Percentiles rank a stretch among this genome's conserved stretches.
phyloP scores from a whole-genome alignment of 2,113 vertebrate genomes.

The Neogale vison region DNA sequence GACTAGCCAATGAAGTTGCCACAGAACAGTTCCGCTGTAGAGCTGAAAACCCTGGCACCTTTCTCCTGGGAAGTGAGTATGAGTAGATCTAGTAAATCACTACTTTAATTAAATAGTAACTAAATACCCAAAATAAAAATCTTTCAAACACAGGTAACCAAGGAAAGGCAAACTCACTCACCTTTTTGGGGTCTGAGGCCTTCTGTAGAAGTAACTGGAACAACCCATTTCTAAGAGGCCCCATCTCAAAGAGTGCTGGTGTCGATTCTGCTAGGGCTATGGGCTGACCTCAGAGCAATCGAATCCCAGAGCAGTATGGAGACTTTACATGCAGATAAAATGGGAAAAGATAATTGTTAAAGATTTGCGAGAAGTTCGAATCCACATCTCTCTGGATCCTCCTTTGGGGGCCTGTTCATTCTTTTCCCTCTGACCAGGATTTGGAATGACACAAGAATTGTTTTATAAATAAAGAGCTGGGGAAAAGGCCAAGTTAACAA shows the following conservation, averaged over 20 bases:
- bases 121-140: not conserved
- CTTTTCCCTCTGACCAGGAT: not conserved
- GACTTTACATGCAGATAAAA: not conserved
- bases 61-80: not conserved
- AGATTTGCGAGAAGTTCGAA: not conserved
- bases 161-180: not conserved
- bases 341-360: not conserved
- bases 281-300: not conserved
- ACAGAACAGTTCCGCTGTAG: not conserved
- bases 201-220: not conserved
- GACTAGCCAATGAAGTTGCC: not conserved
- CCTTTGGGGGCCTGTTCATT: not conserved
- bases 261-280: not conserved
- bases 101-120: not conserved
- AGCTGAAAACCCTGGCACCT: not conserved
- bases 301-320: not conserved
- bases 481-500: not conserved
- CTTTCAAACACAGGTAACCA: not conserved
- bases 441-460: not conserved
- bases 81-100: not conserved
- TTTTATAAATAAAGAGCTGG: not conserved
- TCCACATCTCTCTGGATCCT: not conserved
- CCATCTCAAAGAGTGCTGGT: not conserved
- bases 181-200: not conserved
- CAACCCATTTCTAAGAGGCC: not conserved